phyloP scores from a whole-genome alignment of 2,113 vertebrate genomes.

The Romanogobio albipinnatus region DNA sequence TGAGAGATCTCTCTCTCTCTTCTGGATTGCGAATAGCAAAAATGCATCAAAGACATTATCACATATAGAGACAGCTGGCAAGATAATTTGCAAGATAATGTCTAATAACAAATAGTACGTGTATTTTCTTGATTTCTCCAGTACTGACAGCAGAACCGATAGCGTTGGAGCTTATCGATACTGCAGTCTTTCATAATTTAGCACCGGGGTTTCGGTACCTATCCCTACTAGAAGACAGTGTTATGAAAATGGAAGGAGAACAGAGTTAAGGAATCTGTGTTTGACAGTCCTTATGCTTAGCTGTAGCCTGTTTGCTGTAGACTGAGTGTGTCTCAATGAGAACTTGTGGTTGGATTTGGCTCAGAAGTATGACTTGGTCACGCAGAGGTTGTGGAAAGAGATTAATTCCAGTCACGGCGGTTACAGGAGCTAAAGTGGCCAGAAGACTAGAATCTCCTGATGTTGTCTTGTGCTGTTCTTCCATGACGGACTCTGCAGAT shows the following conservation, averaged over 20 bases:
- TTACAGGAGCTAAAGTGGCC: background rate
- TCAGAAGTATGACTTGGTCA: background rate
- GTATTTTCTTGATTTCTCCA: no score
- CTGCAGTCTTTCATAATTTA: no score
- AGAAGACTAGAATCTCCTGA: background rate
- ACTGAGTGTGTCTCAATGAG: background rate
- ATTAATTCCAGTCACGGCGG: background rate
- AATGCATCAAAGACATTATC: no score
- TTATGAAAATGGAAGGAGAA: background rate
- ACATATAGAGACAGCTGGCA: no score
- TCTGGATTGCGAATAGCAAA: no score
- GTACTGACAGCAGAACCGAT: no score
- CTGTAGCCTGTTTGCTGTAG: background rate
- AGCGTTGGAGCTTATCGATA: no score
- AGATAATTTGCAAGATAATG: no score
- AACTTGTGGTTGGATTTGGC: background rate
- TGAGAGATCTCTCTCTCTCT: no score
- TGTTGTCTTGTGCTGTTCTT: background rate
- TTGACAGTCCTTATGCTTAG: background rate
- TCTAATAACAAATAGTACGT: no score
- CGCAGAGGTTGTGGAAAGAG: slow-evolving; percentile 11
- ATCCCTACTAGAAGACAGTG: background rate
- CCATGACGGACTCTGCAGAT: background rate
- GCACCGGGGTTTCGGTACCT: no score
- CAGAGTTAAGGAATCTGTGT: background rate